phyloP scores from a whole-genome alignment of 1,140 invertebrate genomes.

The Trissolcus basalis region DNA sequence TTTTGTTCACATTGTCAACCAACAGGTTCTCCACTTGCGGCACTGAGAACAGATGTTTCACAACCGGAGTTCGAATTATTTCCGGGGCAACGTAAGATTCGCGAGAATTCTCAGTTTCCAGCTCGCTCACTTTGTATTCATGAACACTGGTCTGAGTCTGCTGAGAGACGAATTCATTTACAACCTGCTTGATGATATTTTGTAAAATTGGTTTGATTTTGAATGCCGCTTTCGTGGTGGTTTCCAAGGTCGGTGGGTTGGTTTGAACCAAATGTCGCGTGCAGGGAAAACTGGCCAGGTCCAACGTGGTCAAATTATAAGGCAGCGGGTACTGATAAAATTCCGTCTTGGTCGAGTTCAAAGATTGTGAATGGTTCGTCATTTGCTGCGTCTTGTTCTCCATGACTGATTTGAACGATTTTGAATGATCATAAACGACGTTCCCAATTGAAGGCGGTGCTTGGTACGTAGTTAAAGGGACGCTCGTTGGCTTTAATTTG shows the following conservation, averaged over 20 bases:
- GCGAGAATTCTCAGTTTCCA: slow-evolving; percentile 13
- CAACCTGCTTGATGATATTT: slow-evolving; percentile 60
- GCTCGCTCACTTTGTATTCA: slow-evolving; percentile 7
- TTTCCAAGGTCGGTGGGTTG: neutral
- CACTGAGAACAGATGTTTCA: slow-evolving; percentile 59
- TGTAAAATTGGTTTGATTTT: slow-evolving; percentile 37
- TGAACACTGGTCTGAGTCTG: slow-evolving; percentile 24
- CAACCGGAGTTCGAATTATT: slow-evolving; percentile 57
- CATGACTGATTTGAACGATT: neutral
- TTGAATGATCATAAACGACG: no score
- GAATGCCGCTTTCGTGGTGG: neutral
- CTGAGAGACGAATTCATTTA: slow-evolving; percentile 61
- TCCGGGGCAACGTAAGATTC: slow-evolving; percentile 53
- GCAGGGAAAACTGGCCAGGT: slow-evolving; percentile 24
- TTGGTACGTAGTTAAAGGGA: neutral
- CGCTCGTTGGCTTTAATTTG: neutral
- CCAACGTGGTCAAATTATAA: slow-evolving; percentile 25
- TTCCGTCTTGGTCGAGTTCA: no score
- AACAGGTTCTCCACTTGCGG: slow-evolving; percentile 62
- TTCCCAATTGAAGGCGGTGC: neutral
- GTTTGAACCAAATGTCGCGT: slow-evolving; percentile 28
- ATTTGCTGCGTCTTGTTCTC: no score
- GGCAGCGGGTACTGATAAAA: neutral
- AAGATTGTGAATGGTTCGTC: no score
- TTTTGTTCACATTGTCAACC: slow-evolving; percentile 52